Evolutionary conservation across 2,797 vertebrate genomes (phyloP).

Genomic region (Oreortyx pictus): DNA sequence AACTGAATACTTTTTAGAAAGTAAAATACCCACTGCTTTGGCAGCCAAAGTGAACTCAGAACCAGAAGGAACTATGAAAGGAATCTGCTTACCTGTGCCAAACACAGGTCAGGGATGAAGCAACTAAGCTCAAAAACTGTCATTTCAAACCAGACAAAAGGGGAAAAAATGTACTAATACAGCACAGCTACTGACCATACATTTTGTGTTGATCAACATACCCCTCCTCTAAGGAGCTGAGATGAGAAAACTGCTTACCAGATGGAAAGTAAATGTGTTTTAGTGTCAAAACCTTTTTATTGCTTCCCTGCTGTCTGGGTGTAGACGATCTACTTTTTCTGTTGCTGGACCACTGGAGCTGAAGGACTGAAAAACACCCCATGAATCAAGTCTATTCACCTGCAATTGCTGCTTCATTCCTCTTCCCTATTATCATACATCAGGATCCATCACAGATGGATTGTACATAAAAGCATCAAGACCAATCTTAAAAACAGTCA

Average conservation of each 20-base stretch:
- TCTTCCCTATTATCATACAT: neutral
- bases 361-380: neutral
- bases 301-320: neutral
- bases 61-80: conserved; percentile 4
- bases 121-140: neutral
- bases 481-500: neutral
- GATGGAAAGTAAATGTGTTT: neutral
- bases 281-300: conserved; percentile 6
- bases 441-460: conserved; percentile 1
- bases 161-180: neutral
- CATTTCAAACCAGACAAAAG: conserved; percentile 20
- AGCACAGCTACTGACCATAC: neutral
- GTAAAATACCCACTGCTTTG: neutral
- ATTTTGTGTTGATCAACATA: neutral
- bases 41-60: conserved; percentile 13
- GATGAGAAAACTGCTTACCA: conserved; percentile 28
- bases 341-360: neutral
- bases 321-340: neutral
- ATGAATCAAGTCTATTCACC: neutral
- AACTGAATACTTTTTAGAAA: neutral
- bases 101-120: conserved; percentile 20
- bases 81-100: conserved; percentile 32
- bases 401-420: neutral
- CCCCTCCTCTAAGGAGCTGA: neutral
- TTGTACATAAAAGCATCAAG: neutral